A percentile compares a stretch with the other conserved stretches of the same genome.
phyloP scores from a whole-genome alignment of 2,888 invertebrate species.

The Drosophila merina region DNA sequence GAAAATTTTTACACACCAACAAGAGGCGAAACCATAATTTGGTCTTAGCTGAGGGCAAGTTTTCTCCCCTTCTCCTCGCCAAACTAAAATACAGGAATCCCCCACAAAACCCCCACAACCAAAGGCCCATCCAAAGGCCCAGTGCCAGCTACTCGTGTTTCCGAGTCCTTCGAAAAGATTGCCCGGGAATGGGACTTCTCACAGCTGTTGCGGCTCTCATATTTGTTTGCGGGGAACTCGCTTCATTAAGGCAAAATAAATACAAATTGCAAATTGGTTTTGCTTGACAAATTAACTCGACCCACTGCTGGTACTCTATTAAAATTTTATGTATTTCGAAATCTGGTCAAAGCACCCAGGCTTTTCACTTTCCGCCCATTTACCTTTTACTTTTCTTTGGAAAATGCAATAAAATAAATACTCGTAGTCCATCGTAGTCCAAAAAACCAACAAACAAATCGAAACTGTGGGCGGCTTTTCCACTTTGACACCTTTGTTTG shows the following conservation, averaged over 20 bases:
- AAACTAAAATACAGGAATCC: constrained; percentile 37
- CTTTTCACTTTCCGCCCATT: constrained; percentile 15
- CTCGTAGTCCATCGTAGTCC: neutral
- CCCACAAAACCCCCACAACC: neutral
- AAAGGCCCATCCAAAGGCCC: neutral
- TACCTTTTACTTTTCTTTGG: constrained; percentile 4
- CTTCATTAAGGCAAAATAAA: constrained; percentile 75
- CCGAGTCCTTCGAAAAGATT: constrained; percentile 9
- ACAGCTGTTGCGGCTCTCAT: constrained; percentile 70
- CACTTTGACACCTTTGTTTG: constrained; percentile 71
- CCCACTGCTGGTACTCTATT: constrained; percentile 20
- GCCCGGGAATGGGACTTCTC: constrained; percentile 9
- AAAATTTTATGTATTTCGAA: constrained; percentile 37
- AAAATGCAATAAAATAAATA: constrained; percentile 36
- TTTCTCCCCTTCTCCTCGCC: constrained; percentile 1
- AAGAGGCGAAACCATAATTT: constrained; percentile 58
- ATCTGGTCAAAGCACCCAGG: constrained; percentile 11
- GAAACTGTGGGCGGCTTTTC: constrained; percentile 68
- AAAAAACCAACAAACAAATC: constrained; percentile 45
- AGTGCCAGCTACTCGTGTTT: neutral
- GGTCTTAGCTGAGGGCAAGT: constrained; percentile 57
- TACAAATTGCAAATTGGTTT: constrained; percentile 68
- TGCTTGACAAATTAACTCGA: constrained; percentile 32
- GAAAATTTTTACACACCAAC: constrained; percentile 40
- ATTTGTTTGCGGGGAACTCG: constrained; percentile 62